Base-by-base conservation (phyloP, 2,888 invertebrate species). In the Ptychoptera contaminata region DNA sequence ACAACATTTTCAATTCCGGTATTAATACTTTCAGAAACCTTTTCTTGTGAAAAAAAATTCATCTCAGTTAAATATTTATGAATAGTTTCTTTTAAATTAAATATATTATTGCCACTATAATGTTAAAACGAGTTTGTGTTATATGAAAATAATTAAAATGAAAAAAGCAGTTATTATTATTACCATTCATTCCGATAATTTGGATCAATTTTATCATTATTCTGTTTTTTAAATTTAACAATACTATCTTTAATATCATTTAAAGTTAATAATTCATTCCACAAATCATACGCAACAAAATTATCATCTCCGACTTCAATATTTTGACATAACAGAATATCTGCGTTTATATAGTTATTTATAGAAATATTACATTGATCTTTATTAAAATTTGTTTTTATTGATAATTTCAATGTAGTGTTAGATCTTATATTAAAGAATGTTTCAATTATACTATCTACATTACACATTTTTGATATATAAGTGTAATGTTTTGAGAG, bases 1-100 rank as follows among this genome's bases (percentile, higher is more conserved):
- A 64, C 52, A 11, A 63, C 59, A 14, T 57, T 56, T 53, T 65
- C 63, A 23, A 65, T 58, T 40, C 62, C 63, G 12, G 55, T 56
- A 2, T 50, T 50, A 5, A 23, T n/a, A n/a, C n/a, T 5, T 2
- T 51, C 54, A 2, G 50, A 52, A 4, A 49, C 51, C 2, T 48
- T 40, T 31, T 46, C 50, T 8, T 42, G 47, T 0, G 59, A 55
- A 3, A 61, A 53, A 48, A 61, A 60, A 0, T 61, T 61, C 57
- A 63, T 56, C 1, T 57, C 54, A 42, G 58, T 55, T 12, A 56
- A 23, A 23, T 23, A 23, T 7, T 23, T 23, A 23, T 23, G 54
- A 3, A 65, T 56, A 2, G 53, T 55, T 34, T 60, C 59, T 1
- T 56, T 55, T 12, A 65, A 42, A 12, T 55, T 56, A 12, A 59